These are phyloP conservation scores for Drosophila prostipennis DNA, from an alignment of 2,888 invertebrate species.

Conservation along the genomic window DNA sequence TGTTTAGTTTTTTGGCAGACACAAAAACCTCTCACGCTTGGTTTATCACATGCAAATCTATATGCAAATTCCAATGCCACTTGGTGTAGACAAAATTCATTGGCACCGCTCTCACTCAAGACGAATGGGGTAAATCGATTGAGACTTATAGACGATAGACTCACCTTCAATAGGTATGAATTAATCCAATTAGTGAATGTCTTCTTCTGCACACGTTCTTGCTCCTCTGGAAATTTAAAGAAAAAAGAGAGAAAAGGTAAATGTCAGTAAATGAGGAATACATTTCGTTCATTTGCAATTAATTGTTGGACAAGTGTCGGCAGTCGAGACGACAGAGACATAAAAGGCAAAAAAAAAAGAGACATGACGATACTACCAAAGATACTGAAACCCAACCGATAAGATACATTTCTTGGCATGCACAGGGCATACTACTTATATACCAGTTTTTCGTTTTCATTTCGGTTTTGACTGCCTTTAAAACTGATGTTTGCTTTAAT, in stretches of 20 bases:
- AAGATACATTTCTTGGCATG: slow-evolving; percentile 60
- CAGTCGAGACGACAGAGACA: slow-evolving; percentile 13
- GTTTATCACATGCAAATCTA: slow-evolving; percentile 54
- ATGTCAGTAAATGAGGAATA: slow-evolving; percentile 49
- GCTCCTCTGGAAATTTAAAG: slow-evolving; percentile 93
- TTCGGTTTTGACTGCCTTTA: slow-evolving; percentile 22
- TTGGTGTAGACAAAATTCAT: slow-evolving; percentile 49
- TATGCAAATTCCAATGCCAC: slow-evolving; percentile 72
- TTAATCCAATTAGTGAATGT: slow-evolving; percentile 99
- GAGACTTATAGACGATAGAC: slow-evolving; percentile 57
- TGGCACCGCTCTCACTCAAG: slow-evolving; percentile 22
- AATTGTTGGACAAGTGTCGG: slow-evolving; percentile 46
- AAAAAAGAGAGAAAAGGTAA: slow-evolving; percentile 35
- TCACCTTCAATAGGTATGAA: slow-evolving; percentile 97
- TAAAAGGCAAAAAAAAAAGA: slow-evolving; percentile 33
- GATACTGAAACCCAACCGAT: slow-evolving; percentile 58
- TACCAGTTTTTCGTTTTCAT: slow-evolving; percentile 23
- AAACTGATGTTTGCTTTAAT: slow-evolving; percentile 67
- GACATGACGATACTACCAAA: slow-evolving; percentile 50
- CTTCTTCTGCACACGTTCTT: slow-evolving; percentile 99
- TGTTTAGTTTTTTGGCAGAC: slow-evolving; percentile 5
- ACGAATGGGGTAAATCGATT: slow-evolving; percentile 53
- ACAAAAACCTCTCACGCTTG: slow-evolving; percentile 49
- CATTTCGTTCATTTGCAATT: slow-evolving; percentile 54
- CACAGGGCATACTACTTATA: not conserved